Evolutionary conservation across 1,140 invertebrate species (phyloP).

Genomic region (Bombus waltoni): DNA sequence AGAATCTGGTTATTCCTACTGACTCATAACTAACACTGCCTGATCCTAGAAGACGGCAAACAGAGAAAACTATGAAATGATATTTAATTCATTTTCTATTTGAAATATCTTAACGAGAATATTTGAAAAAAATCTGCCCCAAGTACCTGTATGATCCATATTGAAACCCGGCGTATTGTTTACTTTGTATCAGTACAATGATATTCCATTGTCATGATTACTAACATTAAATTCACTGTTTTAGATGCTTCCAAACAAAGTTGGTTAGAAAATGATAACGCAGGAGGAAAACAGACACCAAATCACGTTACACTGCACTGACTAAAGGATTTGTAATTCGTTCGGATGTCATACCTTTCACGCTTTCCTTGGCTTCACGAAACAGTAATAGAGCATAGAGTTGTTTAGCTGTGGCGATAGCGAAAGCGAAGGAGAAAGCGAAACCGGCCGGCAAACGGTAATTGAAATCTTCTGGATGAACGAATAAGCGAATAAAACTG

Average conservation of each 20-base stretch:
- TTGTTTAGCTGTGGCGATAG: conserved; percentile 54
- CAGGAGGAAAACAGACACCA: too few species aligned
- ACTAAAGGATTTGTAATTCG: conserved; percentile 7
- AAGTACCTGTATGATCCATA: too few species aligned
- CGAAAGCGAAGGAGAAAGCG: conserved; percentile 69
- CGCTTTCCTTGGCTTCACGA: conserved; percentile 19
- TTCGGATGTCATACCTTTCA: neutral
- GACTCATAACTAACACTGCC: too few species aligned
- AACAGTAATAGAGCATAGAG: conserved; percentile 17
- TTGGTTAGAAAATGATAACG: neutral
- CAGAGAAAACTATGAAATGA: too few species aligned
- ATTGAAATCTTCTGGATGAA: conserved; percentile 22
- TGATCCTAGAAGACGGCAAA: too few species aligned
- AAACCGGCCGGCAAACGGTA: conserved; percentile 45
- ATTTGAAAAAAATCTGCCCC: too few species aligned
- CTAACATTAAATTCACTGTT: neutral
- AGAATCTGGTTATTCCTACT: too few species aligned
- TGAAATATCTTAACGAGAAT: too few species aligned
- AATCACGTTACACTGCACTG: neutral
- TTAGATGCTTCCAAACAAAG: neutral
- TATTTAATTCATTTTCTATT: too few species aligned
- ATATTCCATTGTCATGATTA: neutral
- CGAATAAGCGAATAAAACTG: conserved; percentile 26
- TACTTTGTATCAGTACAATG: neutral
- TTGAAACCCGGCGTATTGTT: neutral